Percentiles rank a stretch among this genome's conserved stretches.
phyloP scores from a whole-genome alignment of 2,113 vertebrate species.

The Nesogale talazaci region DNA sequence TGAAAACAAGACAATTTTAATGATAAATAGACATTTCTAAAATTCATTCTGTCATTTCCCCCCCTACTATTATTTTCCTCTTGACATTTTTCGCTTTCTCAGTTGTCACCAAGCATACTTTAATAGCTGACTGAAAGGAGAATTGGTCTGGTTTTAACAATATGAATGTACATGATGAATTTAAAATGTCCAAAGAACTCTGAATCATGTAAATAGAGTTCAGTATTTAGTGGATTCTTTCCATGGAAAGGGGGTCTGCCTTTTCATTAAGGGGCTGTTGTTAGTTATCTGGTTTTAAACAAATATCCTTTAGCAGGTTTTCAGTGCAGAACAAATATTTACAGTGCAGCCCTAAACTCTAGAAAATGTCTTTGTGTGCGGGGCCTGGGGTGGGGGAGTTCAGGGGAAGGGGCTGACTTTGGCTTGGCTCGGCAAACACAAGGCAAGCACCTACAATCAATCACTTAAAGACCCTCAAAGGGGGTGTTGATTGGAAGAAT shows the following conservation, averaged over 20 bases:
- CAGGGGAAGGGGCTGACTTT: not conserved
- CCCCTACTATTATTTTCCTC: not conserved
- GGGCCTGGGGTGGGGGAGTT: not conserved
- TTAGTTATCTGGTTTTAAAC: constrained; percentile 55
- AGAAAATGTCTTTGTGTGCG: constrained; percentile 46
- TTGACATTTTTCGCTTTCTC: not conserved
- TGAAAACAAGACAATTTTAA: constrained; percentile 2
- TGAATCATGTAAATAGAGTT: not conserved
- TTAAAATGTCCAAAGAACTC: constrained; percentile 38
- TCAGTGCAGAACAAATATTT: constrained; percentile 72
- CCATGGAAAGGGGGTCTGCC: constrained; percentile 18
- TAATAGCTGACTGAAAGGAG: not conserved
- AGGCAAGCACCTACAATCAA: not conserved
- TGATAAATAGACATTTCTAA: constrained; percentile 13
- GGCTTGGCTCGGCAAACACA: constrained; percentile 11
- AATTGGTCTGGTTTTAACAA: constrained; percentile 7
- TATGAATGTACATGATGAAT: not conserved
- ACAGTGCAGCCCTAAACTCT: constrained; percentile 45
- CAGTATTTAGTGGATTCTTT: constrained; percentile 12
- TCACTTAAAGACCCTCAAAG: constrained; percentile 46
- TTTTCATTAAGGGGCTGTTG: constrained; percentile 50
- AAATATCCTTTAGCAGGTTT: constrained; percentile 49
- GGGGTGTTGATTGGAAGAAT: constrained; percentile 69
- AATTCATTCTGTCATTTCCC: not conserved
- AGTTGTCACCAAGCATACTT: not conserved